Conservation (phyloP, 1,140 invertebrate genomes). For the Mactra quadrangularis region DNA sequence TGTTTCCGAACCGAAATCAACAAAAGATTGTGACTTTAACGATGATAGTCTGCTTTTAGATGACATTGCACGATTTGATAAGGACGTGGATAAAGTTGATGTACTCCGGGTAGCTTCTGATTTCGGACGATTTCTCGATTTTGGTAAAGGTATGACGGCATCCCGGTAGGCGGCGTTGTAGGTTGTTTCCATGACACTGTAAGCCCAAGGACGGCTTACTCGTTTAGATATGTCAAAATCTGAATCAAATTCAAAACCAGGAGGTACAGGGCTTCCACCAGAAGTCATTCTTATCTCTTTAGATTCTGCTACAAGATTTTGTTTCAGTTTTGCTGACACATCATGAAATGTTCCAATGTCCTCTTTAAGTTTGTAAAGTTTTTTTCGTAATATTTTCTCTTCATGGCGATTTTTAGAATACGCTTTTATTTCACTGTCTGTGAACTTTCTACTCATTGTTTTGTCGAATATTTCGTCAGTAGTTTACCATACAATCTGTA, state of each 20-base stretch:
- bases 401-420: slow-evolving; percentile 54
- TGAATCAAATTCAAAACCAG: slow-evolving; percentile 2
- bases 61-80: not conserved
- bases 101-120: not conserved
- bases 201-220: slow-evolving; percentile 41
- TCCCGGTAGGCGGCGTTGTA: slow-evolving; percentile 43
- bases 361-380: slow-evolving; percentile 35
- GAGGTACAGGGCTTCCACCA: slow-evolving; percentile 19
- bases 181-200: slow-evolving; percentile 50
- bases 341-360: slow-evolving; percentile 35
- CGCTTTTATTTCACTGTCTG: slow-evolving; percentile 51
- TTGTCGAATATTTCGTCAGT: too few species aligned
- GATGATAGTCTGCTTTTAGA: slow-evolving; percentile 25
- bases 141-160: slow-evolving; percentile 33
- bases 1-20: too few species aligned
- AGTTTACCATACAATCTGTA: too few species aligned
- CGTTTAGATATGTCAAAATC: slow-evolving; percentile 35
- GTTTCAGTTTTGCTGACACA: slow-evolving; percentile 1
- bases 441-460: slow-evolving; percentile 45
- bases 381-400: slow-evolving; percentile 28
- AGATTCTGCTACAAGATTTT: slow-evolving; percentile 38
- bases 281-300: slow-evolving; percentile 35
- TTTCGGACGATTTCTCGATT: not conserved
- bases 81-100: not conserved
- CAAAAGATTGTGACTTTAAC: not conserved